These are phyloP conservation scores for Apogon talboti DNA, from an alignment of 2,797 vertebrate genomes.

Conservation along the genomic window DNA sequence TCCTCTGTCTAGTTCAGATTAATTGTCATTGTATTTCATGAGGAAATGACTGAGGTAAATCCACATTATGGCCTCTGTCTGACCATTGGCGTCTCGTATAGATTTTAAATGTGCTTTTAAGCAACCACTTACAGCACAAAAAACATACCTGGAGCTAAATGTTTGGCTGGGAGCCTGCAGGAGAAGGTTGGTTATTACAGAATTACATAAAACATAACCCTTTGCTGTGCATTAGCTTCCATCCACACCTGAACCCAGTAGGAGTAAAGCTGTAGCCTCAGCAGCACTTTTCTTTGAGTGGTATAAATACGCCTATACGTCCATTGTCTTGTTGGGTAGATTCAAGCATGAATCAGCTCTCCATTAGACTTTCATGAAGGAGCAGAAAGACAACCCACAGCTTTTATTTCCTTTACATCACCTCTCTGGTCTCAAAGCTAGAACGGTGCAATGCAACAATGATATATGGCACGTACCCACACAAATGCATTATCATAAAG, in stretches of 20 bases:
- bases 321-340: constrained; percentile 68
- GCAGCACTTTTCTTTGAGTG: constrained; percentile 75
- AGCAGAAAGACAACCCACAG: constrained; percentile 68
- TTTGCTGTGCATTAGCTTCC: constrained; percentile 69
- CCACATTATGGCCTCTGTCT: neutral
- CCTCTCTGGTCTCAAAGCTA: constrained; percentile 55
- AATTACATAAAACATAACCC: constrained; percentile 64
- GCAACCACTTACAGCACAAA: constrained; percentile 25
- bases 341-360: constrained; percentile 73
- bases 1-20: neutral
- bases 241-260: constrained; percentile 72
- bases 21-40: constrained; percentile 2
- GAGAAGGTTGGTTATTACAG: constrained; percentile 62
- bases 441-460: constrained; percentile 46
- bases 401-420: constrained; percentile 72
- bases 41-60: constrained; percentile 11
- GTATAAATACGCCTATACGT: constrained; percentile 62
- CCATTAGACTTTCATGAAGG: constrained; percentile 77
- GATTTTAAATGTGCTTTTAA: constrained; percentile 25
- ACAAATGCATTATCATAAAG: constrained; percentile 70
- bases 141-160: constrained; percentile 46
- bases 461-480: constrained; percentile 60
- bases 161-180: constrained; percentile 11
- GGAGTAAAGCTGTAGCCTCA: constrained; percentile 73
- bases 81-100: too few relatives aligned